These are phyloP conservation scores for Papilio polytes DNA, from an alignment of 1,140 invertebrate species.

Conservation along the genomic window DNA sequence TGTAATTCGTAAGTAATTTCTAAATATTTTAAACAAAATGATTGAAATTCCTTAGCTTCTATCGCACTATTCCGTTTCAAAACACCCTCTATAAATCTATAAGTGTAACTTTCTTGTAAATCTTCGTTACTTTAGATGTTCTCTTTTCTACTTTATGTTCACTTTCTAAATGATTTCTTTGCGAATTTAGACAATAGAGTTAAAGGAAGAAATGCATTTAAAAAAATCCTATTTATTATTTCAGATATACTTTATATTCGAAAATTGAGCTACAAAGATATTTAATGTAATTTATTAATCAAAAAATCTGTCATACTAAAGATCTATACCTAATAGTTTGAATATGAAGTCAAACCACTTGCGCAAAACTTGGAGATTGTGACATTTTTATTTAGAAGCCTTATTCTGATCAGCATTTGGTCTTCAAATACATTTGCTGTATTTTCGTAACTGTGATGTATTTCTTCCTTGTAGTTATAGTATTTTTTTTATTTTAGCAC, in stretches of 20 bases:
- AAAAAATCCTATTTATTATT: background rate
- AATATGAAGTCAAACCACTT: too few species aligned
- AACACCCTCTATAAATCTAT: background rate
- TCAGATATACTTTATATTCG: background rate
- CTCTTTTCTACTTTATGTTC: conserved; percentile 18
- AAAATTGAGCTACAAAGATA: too few species aligned
- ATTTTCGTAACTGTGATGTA: background rate
- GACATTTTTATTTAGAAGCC: too few species aligned
- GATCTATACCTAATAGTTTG: too few species aligned
- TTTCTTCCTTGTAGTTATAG: conserved; percentile 31
- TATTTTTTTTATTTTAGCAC: conserved; percentile 22
- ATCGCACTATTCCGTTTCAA: conserved; percentile 31
- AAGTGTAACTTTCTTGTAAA: conserved; percentile 6
- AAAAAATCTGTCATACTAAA: too few species aligned
- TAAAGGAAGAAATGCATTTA: conserved; percentile 26
- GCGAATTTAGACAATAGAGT: conserved; percentile 33
- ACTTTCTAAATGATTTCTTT: conserved; percentile 42
- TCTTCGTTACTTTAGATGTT: background rate
- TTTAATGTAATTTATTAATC: too few species aligned
- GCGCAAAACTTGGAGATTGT: too few species aligned
- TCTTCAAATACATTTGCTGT: too few species aligned
- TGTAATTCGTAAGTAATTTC: background rate
- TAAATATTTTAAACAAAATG: background rate
- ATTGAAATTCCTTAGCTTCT: conserved; percentile 14
- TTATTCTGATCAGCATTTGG: too few species aligned